Conservation (phyloP, 2,113 vertebrate genomes). For the Loxodonta africana region DNA sequence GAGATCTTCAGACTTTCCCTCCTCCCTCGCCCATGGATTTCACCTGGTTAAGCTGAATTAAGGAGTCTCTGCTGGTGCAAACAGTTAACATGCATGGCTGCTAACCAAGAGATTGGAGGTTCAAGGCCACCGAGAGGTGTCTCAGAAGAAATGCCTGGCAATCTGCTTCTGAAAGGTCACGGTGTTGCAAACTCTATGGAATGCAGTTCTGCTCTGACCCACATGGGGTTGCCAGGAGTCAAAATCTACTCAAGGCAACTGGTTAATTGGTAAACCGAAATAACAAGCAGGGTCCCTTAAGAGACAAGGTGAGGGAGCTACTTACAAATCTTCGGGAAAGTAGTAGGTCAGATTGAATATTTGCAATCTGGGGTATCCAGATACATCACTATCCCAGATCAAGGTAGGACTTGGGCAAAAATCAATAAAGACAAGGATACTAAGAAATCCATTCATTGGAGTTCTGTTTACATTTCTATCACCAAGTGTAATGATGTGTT, state of each 20-base stretch:
- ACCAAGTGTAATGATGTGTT: neutral
- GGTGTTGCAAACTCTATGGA: neutral
- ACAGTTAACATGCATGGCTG: neutral
- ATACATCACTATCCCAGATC: neutral
- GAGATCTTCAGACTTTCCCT: neutral
- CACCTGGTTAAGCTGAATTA: constrained; percentile 16
- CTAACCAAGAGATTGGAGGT: neutral
- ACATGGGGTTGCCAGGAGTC: neutral
- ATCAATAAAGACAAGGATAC: neutral
- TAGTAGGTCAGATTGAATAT: neutral
- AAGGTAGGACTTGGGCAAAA: neutral
- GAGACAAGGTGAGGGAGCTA: neutral
- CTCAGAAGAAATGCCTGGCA: neutral
- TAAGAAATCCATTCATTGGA: neutral
- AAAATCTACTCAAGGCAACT: neutral
- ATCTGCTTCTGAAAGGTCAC: neutral
- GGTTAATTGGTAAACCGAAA: neutral
- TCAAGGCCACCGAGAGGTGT: neutral
- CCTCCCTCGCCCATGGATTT: neutral
- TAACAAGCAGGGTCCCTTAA: neutral
- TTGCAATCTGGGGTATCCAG: neutral
- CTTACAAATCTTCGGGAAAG: neutral
- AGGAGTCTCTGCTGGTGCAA: neutral
- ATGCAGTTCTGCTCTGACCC: neutral
- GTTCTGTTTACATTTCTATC: constrained; percentile 34